Evolutionary conservation across 1,140 invertebrate genomes (phyloP).

Genomic region (Drosophila ambigua): DNA sequence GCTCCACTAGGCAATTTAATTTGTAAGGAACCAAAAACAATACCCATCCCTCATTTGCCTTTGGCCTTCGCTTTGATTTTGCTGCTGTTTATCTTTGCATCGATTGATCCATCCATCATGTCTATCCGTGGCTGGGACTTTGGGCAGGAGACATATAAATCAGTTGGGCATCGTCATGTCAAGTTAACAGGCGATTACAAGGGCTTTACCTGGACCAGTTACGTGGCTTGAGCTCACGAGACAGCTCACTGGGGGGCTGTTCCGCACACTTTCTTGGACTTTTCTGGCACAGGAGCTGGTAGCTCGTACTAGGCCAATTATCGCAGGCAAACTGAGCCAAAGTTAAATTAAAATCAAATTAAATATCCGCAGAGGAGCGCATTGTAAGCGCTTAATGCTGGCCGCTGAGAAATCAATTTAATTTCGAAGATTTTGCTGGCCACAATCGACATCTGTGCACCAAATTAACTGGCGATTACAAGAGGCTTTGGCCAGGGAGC

Average conservation of each 20-base stretch:
- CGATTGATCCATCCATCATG: conserved; percentile 31
- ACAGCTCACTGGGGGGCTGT: background rate
- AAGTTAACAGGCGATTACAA: conserved; percentile 63
- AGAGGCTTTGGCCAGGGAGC: conserved; percentile 43
- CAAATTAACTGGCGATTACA: conserved; percentile 73
- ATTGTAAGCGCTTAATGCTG: background rate
- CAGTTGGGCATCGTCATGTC: conserved; percentile 59
- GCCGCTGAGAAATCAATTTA: background rate
- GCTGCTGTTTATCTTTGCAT: background rate
- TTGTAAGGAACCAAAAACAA: conserved; percentile 15
- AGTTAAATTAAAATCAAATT: too few species aligned
- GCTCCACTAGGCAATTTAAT: conserved; percentile 60
- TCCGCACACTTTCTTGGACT: background rate
- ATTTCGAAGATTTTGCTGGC: background rate
- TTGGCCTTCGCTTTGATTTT: too few species aligned
- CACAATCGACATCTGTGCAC: conserved; percentile 18
- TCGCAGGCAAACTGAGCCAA: too few species aligned
- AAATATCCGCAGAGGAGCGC: background rate
- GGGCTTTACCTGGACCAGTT: conserved; percentile 50
- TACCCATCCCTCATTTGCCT: conserved; percentile 5
- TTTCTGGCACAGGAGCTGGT: background rate
- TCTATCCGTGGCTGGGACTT: conserved; percentile 52
- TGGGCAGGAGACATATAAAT: conserved; percentile 52
- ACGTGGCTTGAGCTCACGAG: conserved; percentile 1
- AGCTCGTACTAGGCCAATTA: too few species aligned